Percentiles rank a stretch among this genome's conserved stretches.
These are phyloP conservation scores for Phyto melanocephala DNA, from an alignment of 2,888 invertebrate genomes.

Conservation along the genomic window DNA sequence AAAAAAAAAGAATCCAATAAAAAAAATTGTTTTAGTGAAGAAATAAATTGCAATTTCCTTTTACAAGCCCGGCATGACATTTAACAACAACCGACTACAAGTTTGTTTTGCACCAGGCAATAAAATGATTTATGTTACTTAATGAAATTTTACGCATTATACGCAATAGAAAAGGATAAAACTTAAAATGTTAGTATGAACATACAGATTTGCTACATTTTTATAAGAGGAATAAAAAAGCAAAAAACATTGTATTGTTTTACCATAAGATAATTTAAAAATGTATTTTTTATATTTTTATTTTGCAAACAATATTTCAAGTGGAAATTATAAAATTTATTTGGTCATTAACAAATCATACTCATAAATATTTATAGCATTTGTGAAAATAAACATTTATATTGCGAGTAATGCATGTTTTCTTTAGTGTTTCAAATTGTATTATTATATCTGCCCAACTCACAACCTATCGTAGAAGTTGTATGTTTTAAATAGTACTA, in stretches of 20 bases:
- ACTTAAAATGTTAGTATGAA: no score
- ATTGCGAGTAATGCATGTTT: background rate
- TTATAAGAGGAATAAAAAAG: background rate
- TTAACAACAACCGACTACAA: constrained; percentile 49
- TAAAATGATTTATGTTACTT: constrained; percentile 52
- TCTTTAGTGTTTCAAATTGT: background rate
- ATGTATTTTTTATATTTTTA: background rate
- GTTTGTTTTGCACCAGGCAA: constrained; percentile 32
- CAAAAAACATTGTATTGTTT: background rate
- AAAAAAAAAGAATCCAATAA: background rate
- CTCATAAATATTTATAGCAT: background rate
- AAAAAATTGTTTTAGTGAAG: background rate
- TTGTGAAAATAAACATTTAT: constrained; percentile 1
- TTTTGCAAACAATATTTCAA: background rate
- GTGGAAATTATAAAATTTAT: constrained; percentile 22
- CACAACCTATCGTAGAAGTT: no score
- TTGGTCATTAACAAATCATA: background rate
- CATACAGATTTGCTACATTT: no score
- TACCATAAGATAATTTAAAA: background rate
- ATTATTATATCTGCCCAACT: no score
- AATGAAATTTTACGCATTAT: constrained; percentile 40
- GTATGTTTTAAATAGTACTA: no score
- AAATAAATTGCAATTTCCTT: constrained; percentile 58
- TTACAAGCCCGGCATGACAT: constrained; percentile 55
- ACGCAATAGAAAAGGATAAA: constrained; percentile 4